Evolutionary conservation across 2,113 vertebrate genomes (phyloP), one percentile per base, ranked within the genome.

Genomic region (Scomber colias): DNA sequence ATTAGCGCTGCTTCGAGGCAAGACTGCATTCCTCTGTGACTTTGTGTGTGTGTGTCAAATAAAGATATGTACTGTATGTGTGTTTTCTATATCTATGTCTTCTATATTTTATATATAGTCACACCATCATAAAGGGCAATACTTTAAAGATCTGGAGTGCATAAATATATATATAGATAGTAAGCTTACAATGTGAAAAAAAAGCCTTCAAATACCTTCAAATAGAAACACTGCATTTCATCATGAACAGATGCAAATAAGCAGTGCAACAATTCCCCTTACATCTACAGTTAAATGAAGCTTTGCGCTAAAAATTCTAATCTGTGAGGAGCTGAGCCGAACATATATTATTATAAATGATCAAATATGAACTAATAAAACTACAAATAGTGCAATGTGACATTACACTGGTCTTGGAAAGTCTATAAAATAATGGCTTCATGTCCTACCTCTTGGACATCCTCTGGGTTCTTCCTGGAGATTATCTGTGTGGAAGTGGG

Each of bases 401-500:
- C 15, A 16, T 51, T 15, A 55, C 4, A 51, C 7, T 61, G 11
- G 27, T 65, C 6, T 60, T 31, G 1, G 0, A 30, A 11, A 2
- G 11, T 57, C 45, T 61, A 7, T 17, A 24, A 77, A 53, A 49
- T 17, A 50, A 49, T 1, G 2, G 0, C 5, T n/a, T 6, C 3
- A 45, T 21, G 40, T 71, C 85, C 96, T 96, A 99, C 98, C 97
- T 99, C 98, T 93, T 98, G 97, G 82, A 99, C 97, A 89, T 99
- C 97, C 70, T 99, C 97, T 59, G 97, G 97, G 89, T 95, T 99
- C 94, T 95, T 97, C 86, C 98, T 96, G 71, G 97, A 99, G 93
- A 99, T 97, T 76, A 97, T 96, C 98, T 99, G 94, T 85, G 87
- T 91, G 90, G 85, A 71, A 66, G 83, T 83, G 77, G 83, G 15